These are phyloP conservation scores for Meloe dianella DNA, from an alignment of 2,888 invertebrate genomes.

Conservation along the genomic window DNA sequence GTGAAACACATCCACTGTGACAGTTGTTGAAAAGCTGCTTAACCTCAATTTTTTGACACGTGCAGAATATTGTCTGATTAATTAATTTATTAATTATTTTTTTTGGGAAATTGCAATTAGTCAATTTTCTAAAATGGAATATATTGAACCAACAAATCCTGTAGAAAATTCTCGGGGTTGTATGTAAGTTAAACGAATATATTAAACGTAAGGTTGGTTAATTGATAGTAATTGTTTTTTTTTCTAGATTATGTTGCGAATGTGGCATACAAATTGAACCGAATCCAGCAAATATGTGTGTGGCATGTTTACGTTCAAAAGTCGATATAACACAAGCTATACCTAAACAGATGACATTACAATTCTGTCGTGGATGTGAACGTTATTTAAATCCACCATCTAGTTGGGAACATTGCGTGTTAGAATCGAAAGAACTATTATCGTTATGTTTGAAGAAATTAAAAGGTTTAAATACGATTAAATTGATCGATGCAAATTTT, in stretches of 20 bases:
- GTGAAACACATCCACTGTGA: background rate
- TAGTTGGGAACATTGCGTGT: constrained; percentile 82
- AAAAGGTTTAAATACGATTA: constrained; percentile 86
- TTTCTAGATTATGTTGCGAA: constrained; percentile 84
- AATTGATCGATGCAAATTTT: constrained; percentile 94
- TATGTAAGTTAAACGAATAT: background rate
- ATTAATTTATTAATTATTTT: background rate
- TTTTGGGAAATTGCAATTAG: background rate
- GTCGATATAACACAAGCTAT: constrained; percentile 97
- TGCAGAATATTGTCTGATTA: background rate
- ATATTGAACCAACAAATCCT: background rate
- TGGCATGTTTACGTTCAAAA: constrained; percentile 86
- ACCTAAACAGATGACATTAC: constrained; percentile 88
- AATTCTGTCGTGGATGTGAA: constrained; percentile 93
- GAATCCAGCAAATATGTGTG: constrained; percentile 98
- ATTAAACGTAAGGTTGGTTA: background rate
- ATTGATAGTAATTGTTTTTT: constrained; percentile 4
- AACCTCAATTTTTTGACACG: background rate
- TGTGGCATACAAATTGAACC: constrained; percentile 92
- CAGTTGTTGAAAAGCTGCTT: background rate
- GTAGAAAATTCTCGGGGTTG: background rate
- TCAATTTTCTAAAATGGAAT: background rate
- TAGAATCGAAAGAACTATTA: constrained; percentile 92
- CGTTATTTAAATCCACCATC: constrained; percentile 92
- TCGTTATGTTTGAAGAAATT: constrained; percentile 90